phyloP scores from a whole-genome alignment of 2,888 invertebrate genomes.

The Ennomos quercinarius region DNA sequence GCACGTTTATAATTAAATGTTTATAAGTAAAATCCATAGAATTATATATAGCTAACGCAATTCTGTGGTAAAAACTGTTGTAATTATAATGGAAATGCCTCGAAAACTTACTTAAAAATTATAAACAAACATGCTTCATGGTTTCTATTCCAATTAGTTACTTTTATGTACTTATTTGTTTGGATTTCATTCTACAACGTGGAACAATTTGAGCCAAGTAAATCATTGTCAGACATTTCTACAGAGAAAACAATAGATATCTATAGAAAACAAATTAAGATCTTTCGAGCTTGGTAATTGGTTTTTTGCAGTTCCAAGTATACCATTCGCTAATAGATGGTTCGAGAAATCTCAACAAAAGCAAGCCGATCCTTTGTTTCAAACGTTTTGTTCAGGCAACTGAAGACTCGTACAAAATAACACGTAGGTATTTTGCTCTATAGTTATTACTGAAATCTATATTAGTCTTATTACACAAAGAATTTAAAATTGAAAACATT shows the following conservation, averaged over 20 bases:
- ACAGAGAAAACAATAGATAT: conserved; percentile 16
- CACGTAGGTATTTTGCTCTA: neutral
- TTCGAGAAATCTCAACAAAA: conserved; percentile 45
- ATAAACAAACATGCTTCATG: too few species aligned
- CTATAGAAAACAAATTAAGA: conserved; percentile 29
- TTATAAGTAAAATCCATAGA: too few species aligned
- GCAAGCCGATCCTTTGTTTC: conserved; percentile 44
- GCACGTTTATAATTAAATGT: too few species aligned
- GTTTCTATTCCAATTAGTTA: neutral
- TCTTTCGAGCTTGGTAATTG: conserved; percentile 24
- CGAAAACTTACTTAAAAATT: too few species aligned
- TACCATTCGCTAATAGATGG: conserved; percentile 39
- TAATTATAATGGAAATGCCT: too few species aligned
- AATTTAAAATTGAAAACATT: too few species aligned
- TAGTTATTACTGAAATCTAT: too few species aligned
- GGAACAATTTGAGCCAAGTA: conserved; percentile 14
- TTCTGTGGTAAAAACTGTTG: too few species aligned
- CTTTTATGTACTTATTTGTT: neutral
- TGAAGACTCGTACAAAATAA: conserved; percentile 1
- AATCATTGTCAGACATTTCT: conserved; percentile 24
- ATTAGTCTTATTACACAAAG: too few species aligned
- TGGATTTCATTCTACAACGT: conserved; percentile 10
- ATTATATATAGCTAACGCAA: too few species aligned
- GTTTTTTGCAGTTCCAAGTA: conserved; percentile 42
- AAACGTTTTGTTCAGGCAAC: conserved; percentile 36